Percentiles rank a stretch among this genome's conserved stretches.
Evolutionary conservation across 2,888 invertebrate species (phyloP).

Genomic region (Cheilosia pagana): DNA sequence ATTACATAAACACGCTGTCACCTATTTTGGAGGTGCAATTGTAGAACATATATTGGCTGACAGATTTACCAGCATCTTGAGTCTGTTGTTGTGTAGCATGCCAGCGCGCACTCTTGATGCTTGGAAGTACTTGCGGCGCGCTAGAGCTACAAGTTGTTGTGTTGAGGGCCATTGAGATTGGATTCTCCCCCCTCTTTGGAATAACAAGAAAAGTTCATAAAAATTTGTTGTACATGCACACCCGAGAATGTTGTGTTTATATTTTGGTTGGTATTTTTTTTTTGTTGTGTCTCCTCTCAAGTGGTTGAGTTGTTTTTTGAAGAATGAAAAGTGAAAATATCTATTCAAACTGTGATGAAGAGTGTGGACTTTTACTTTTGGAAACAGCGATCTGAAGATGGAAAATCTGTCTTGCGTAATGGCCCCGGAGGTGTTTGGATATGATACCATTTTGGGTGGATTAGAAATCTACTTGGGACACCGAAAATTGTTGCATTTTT

Average conservation of each 20-base stretch:
- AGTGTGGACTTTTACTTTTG: constrained; percentile 28
- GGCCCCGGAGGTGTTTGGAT: too few relatives aligned
- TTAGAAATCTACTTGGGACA: too few relatives aligned
- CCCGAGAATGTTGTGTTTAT: constrained; percentile 31
- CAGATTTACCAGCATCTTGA: constrained; percentile 65
- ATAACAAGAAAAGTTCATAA: constrained; percentile 68
- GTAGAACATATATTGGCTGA: constrained; percentile 67
- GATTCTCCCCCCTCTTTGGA: constrained; percentile 13
- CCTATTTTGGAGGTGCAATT: constrained; percentile 63
- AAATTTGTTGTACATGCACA: constrained; percentile 29
- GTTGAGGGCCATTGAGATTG: constrained; percentile 60
- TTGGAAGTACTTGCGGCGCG: constrained; percentile 47
- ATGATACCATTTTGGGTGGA: too few relatives aligned
- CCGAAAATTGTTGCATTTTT: too few relatives aligned
- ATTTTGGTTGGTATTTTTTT: constrained; percentile 1
- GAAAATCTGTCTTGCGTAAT: neutral
- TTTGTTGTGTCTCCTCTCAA: constrained; percentile 17
- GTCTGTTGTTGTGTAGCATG: constrained; percentile 1
- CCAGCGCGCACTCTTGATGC: constrained; percentile 19
- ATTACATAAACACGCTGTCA: constrained; percentile 67
- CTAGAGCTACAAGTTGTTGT: constrained; percentile 63
- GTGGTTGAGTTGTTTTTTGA: constrained; percentile 25
- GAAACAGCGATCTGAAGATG: neutral
- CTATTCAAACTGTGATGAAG: constrained; percentile 1
- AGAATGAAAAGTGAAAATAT: constrained; percentile 40